Percentiles rank a stretch among this genome's conserved stretches.
Evolutionary conservation across 1,140 invertebrate species (phyloP).

Genomic region (Aphelenchoides fujianensis): DNA sequence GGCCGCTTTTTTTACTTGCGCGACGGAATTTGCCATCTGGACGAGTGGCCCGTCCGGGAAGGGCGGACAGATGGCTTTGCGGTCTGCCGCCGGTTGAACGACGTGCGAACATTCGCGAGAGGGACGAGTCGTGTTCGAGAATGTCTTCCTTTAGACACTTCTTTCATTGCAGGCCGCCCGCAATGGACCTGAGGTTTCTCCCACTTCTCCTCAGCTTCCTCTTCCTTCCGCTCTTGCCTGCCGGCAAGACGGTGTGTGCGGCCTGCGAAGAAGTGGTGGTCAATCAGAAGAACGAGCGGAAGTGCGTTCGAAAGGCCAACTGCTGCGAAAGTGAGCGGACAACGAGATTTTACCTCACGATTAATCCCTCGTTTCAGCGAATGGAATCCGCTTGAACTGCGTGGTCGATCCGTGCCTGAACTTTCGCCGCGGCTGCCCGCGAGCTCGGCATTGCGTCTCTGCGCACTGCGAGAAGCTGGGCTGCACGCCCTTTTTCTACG

Average conservation of each 20-base stretch:
- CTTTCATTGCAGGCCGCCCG: neutral
- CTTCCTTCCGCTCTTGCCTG: neutral
- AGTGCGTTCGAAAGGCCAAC: slow-evolving; percentile 9
- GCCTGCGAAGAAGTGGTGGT: slow-evolving; percentile 9
- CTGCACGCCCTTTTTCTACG: slow-evolving; percentile 15
- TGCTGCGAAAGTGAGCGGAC: slow-evolving; percentile 12
- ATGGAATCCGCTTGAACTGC: slow-evolving; percentile 15
- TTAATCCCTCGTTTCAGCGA: neutral
- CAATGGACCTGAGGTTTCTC: neutral
- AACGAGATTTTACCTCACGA: slow-evolving; percentile 3
- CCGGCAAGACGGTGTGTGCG: neutral
- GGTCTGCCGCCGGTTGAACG: neutral
- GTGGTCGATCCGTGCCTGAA: slow-evolving; percentile 9
- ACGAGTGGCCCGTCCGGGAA: neutral
- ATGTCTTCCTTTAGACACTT: neutral
- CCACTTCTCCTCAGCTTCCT: neutral
- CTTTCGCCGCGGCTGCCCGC: slow-evolving; percentile 2
- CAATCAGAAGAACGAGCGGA: slow-evolving; percentile 6
- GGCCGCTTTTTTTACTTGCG: too few species aligned
- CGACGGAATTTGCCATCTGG: too few species aligned
- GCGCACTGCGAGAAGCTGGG: slow-evolving; percentile 18
- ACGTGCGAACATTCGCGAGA: neutral
- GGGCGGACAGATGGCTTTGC: neutral
- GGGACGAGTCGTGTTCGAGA: neutral
- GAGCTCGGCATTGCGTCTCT: slow-evolving; percentile 6